Evolutionary conservation across 2,113 vertebrate genomes (phyloP), one percentile per base, ranked within the genome.

Genomic region (Corynorhinus townsendii): DNA sequence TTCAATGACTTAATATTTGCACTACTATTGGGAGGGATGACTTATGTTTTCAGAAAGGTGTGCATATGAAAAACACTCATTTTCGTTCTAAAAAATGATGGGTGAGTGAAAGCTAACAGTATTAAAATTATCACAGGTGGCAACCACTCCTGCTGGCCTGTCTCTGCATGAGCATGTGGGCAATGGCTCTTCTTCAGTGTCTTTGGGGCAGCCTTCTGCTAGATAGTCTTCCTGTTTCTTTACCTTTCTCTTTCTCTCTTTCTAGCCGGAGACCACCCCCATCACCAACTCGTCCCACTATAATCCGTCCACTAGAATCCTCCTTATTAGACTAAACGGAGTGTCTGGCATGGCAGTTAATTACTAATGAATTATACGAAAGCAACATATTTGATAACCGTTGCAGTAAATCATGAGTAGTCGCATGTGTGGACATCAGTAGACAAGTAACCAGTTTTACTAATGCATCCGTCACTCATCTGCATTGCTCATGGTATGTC

Each of bases 191-290:
- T 24, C 52, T 19, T 66, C 24, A 0, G 52, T 45, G 83, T 81
- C 73, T 87, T 56, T 4, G 72, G 40, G 45, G 77, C 72, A 10
- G 11, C 24, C 82, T 82, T 12, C 7, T 91, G 86, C 90, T 90
- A 49, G 45, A 47, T 96, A 45, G 64, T 94, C 97, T 95, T 85
- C 95, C 97, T 91, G 97, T 11, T 96, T 97, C 97, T 97, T 97
- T 98, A 96, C 86, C 89, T 97, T 94, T 98, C 84, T 97, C 87
- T 96, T 68, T 96, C 96, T 98, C 91, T 98, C 96, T 98, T 98
- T 98, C 97, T 97, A 98, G 98, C 98, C 98, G 98, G 98, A 98
- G 98, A 98, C 98, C 98, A 96, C 98, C 98, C 98, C 98, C 98
- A 96, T 99, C 98, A 97, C 98, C 98, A 97, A 98, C 98, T 97